Conservation (phyloP, 2,113 vertebrate genomes). For the Sebastes schlegelii region DNA sequence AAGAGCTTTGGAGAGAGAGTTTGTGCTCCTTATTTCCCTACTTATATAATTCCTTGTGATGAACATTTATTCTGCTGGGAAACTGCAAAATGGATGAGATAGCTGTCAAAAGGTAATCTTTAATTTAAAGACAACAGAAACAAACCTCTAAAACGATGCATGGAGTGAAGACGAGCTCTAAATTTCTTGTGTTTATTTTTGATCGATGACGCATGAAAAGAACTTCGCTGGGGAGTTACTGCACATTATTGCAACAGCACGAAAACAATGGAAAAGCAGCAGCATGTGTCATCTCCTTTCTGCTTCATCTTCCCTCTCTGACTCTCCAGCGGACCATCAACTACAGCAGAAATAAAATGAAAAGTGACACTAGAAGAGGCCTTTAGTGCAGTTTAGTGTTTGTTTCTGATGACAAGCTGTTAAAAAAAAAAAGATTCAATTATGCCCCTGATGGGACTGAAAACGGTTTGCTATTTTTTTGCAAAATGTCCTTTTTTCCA, state of each 20-base stretch:
- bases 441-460: neutral
- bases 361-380: constrained; percentile 3
- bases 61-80: neutral
- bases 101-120: neutral
- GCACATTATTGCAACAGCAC: neutral
- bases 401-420: constrained; percentile 29
- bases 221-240: too few species aligned
- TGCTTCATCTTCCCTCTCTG: neutral
- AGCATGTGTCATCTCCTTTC: neutral
- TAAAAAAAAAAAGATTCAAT: constrained; percentile 27
- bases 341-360: constrained; percentile 1
- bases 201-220: too few species aligned
- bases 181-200: too few species aligned
- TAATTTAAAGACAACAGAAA: too few species aligned
- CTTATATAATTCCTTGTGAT: neutral
- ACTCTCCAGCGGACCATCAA: neutral
- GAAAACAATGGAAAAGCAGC: neutral
- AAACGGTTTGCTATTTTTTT: constrained; percentile 54
- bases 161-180: too few species aligned
- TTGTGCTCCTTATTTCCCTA: neutral
- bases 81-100: constrained; percentile 9
- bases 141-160: too few species aligned
- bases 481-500: constrained; percentile 20
- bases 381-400: constrained; percentile 21
- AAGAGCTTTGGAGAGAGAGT: neutral